phyloP scores from a whole-genome alignment of 2,113 vertebrate genomes.

The Polyodon spathula region DNA sequence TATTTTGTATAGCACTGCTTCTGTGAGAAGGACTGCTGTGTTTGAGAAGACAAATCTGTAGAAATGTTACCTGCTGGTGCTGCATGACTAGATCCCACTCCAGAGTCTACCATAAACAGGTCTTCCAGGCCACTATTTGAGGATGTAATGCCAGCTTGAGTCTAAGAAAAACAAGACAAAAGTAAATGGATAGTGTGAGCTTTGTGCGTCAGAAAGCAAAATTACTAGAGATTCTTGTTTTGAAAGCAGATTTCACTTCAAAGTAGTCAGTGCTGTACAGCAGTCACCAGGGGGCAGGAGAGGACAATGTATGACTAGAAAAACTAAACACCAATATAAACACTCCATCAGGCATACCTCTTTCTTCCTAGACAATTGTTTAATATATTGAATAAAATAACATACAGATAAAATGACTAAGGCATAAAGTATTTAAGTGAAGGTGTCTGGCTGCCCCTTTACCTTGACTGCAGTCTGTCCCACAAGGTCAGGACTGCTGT shows the following conservation, averaged over 20 bases:
- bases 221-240: neutral
- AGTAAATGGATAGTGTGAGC: too few relatives aligned
- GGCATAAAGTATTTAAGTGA: too few relatives aligned
- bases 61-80: conserved; percentile 54
- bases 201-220: conserved; percentile 29
- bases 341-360: too few relatives aligned
- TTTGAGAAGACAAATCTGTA: neutral
- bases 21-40: too few relatives aligned
- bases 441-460: conserved; percentile 9
- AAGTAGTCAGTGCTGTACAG: neutral
- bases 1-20: too few relatives aligned
- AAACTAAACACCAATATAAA: neutral
- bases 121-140: conserved; percentile 67
- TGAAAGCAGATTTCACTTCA: neutral
- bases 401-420: too few relatives aligned
- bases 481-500: conserved; percentile 60
- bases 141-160: conserved; percentile 57
- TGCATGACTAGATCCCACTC: conserved; percentile 38
- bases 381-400: neutral
- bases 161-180: too few relatives aligned
- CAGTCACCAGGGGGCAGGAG: conserved; percentile 16
- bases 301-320: neutral
- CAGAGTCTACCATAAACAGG: conserved; percentile 72
- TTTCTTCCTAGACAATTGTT: neutral
- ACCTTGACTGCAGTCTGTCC: conserved; percentile 65